phyloP scores from a whole-genome alignment of 2,797 vertebrate genomes.

The Fistularia tabacaria region DNA sequence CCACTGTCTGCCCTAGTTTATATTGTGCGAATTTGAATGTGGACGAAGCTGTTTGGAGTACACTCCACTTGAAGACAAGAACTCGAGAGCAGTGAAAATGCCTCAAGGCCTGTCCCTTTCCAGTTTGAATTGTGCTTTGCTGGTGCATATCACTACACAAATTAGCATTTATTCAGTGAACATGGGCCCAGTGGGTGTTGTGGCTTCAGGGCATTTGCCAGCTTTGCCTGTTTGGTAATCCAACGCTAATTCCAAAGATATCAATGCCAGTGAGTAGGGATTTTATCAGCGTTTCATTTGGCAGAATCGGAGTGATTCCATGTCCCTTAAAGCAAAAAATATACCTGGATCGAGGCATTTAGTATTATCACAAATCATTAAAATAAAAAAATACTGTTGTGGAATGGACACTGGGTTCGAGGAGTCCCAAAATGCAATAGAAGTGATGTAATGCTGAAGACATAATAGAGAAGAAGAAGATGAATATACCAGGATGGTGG shows the following conservation, averaged over 20 bases:
- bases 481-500: slow-evolving; percentile 89
- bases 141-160: slow-evolving; percentile 1
- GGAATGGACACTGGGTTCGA: too few species aligned
- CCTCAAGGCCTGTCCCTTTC: not conserved
- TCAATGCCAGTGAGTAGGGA: not conserved
- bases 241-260: not conserved
- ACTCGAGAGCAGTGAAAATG: not conserved
- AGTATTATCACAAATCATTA: not conserved
- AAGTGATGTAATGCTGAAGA: too few species aligned
- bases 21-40: too few species aligned
- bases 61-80: not conserved
- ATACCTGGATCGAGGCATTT: not conserved
- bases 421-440: not conserved
- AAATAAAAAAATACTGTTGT: too few species aligned
- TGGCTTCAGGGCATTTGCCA: not conserved
- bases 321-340: too few species aligned
- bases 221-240: not conserved
- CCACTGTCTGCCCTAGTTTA: too few species aligned
- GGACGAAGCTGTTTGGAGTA: too few species aligned
- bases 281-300: not conserved
- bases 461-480: too few species aligned
- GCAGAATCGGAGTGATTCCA: not conserved
- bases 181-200: not conserved
- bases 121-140: not conserved
- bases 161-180: slow-evolving; percentile 2